Evolutionary conservation across 2,888 invertebrate genomes (phyloP).

Genomic region (Latrodectus hesperus): DNA sequence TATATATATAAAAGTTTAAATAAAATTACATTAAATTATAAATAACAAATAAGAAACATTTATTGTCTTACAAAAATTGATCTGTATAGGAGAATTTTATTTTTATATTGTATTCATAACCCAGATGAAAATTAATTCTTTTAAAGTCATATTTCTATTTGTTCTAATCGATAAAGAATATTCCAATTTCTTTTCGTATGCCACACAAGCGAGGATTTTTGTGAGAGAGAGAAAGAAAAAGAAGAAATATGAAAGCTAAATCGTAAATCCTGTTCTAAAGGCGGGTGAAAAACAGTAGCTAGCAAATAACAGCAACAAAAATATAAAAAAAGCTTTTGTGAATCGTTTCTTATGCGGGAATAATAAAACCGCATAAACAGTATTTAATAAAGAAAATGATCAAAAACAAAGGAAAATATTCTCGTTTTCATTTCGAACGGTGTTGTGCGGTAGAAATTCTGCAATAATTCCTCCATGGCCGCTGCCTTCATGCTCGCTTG

Average conservation of each 20-base stretch:
- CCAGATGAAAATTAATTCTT: slow-evolving; percentile 30
- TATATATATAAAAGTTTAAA: too few species aligned
- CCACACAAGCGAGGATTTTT: background rate
- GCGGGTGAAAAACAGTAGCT: slow-evolving; percentile 21
- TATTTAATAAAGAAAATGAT: slow-evolving; percentile 21
- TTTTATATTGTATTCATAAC: background rate
- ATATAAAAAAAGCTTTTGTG: background rate
- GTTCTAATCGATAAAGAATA: slow-evolving; percentile 32
- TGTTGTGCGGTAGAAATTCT: slow-evolving; percentile 46
- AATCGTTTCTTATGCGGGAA: slow-evolving; percentile 33
- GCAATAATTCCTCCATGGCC: slow-evolving; percentile 10
- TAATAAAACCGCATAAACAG: slow-evolving; percentile 52
- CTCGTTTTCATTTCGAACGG: slow-evolving; percentile 39
- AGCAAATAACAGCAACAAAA: slow-evolving; percentile 9
- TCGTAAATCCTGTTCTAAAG: background rate
- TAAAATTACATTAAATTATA: too few species aligned
- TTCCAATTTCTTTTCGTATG: background rate
- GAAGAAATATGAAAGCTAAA: background rate
- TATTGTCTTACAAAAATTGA: too few species aligned
- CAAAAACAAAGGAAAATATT: slow-evolving; percentile 10
- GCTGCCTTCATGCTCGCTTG: slow-evolving; percentile 26
- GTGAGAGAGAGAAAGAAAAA: slow-evolving; percentile 7
- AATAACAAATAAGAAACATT: too few species aligned
- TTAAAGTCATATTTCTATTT: slow-evolving; percentile 14
- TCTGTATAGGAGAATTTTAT: too few species aligned